These are phyloP conservation scores for Drosophila mulleri DNA, from an alignment of 2,888 invertebrate species.

Conservation along the genomic window DNA sequence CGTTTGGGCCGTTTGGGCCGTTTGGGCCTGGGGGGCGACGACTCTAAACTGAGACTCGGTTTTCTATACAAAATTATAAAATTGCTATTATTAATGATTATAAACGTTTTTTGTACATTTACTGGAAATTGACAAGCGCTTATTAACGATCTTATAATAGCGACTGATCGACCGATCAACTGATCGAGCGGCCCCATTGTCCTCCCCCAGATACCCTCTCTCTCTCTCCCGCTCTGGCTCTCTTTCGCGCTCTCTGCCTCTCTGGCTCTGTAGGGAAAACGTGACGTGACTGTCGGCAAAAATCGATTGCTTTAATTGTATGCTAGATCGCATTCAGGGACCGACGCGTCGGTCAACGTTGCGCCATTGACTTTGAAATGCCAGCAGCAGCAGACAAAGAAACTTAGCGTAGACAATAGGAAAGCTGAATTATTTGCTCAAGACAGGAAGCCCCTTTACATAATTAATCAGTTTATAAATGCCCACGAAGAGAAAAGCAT, in stretches of 20 bases:
- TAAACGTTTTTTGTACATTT: slow-evolving; percentile 78
- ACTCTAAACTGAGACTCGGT: slow-evolving; percentile 31
- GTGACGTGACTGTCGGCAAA: slow-evolving; percentile 69
- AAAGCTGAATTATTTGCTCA: slow-evolving; percentile 68
- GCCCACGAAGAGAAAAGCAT: slow-evolving; percentile 15
- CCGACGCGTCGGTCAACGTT: slow-evolving; percentile 13
- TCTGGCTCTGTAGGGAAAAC: slow-evolving; percentile 40
- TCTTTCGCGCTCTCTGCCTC: neutral
- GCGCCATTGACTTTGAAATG: slow-evolving; percentile 57
- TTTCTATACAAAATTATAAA: slow-evolving; percentile 73
- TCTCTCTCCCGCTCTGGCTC: neutral
- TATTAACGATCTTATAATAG: slow-evolving; percentile 82
- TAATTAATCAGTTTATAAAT: slow-evolving; percentile 79
- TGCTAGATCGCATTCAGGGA: slow-evolving; percentile 35
- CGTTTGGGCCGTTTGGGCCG: neutral
- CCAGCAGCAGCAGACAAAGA: slow-evolving; percentile 54
- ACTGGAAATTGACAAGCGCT: slow-evolving; percentile 81
- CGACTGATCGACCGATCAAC: slow-evolving; percentile 70
- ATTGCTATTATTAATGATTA: slow-evolving; percentile 82
- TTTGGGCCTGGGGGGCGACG: slow-evolving; percentile 25
- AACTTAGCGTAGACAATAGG: slow-evolving; percentile 53
- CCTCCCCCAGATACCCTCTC: slow-evolving; percentile 28
- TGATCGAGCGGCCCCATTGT: slow-evolving; percentile 60
- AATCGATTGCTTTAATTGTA: slow-evolving; percentile 37
- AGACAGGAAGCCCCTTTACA: slow-evolving; percentile 78